A percentile compares a stretch with the other conserved stretches of the same genome.
These are phyloP conservation scores for Megaceryle alcyon DNA, from an alignment of 2,797 vertebrate genomes.

Conservation along the genomic window DNA sequence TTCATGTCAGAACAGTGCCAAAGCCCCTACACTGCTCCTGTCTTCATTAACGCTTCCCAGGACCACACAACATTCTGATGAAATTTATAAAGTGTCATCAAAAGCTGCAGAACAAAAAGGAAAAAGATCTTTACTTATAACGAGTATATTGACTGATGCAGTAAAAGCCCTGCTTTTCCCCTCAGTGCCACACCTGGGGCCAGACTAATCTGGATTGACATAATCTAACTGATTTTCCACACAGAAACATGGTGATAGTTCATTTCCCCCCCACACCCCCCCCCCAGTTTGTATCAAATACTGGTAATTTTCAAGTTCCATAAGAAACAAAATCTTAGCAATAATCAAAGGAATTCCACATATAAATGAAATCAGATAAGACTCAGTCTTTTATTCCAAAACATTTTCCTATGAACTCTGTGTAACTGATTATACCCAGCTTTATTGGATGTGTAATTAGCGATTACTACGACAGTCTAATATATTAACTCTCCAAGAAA, in stretches of 20 bases:
- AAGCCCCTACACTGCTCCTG: background rate
- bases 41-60: background rate
- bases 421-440: background rate
- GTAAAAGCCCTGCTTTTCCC: background rate
- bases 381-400: constrained; percentile 8
- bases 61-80: background rate
- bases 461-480: background rate
- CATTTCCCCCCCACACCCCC: background rate
- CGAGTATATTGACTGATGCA: background rate
- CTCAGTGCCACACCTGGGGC: background rate
- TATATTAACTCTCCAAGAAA: background rate
- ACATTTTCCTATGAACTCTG: background rate
- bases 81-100: background rate
- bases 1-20: background rate
- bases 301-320: background rate
- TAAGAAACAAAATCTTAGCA: background rate
- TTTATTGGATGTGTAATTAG: background rate
- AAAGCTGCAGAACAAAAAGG: background rate
- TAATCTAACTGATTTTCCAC: background rate
- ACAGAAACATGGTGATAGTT: background rate
- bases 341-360: background rate
- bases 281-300: background rate
- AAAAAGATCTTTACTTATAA: background rate
- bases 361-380: background rate
- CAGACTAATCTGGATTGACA: background rate